phyloP scores from a whole-genome alignment of 2,888 invertebrate genomes.

The Cylindroiulus punctatus region DNA sequence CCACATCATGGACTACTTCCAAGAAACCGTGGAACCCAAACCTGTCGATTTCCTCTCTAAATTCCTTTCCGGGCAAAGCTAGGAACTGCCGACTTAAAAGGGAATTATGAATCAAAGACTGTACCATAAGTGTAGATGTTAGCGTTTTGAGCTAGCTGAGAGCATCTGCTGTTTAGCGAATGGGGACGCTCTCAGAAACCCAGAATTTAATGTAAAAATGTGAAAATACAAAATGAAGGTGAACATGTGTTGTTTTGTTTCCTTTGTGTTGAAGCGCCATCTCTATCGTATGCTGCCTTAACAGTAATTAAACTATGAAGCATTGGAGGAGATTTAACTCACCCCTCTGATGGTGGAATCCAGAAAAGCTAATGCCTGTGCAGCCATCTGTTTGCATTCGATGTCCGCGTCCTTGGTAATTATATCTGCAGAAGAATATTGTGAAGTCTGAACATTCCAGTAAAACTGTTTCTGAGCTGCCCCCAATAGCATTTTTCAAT shows the following conservation, averaged over 20 bases:
- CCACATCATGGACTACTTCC: conserved; percentile 88
- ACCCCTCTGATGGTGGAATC: conserved; percentile 53
- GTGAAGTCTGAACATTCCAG: too few relatives aligned
- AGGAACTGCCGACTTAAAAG: neutral
- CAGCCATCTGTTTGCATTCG: conserved; percentile 51
- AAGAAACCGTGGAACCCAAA: conserved; percentile 83
- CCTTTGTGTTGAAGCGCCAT: neutral
- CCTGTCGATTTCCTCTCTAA: conserved; percentile 92
- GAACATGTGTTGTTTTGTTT: neutral
- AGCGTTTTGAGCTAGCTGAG: neutral
- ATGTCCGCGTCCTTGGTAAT: conserved; percentile 20
- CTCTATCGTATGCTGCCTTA: neutral
- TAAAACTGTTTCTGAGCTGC: too few relatives aligned
- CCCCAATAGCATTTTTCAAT: too few relatives aligned
- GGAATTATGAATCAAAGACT: neutral
- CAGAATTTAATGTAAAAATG: conserved; percentile 5
- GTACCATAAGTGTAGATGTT: neutral
- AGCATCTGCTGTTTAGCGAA: neutral
- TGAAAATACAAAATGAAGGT: neutral
- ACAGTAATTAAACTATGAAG: neutral
- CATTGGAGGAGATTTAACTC: neutral
- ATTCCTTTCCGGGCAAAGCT: conserved; percentile 75
- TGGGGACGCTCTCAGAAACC: neutral
- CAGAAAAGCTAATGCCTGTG: conserved; percentile 47
- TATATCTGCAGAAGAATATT: conserved; percentile 28